phyloP scores from a whole-genome alignment of 1,140 invertebrate species.

The Epicauta chinensis region DNA sequence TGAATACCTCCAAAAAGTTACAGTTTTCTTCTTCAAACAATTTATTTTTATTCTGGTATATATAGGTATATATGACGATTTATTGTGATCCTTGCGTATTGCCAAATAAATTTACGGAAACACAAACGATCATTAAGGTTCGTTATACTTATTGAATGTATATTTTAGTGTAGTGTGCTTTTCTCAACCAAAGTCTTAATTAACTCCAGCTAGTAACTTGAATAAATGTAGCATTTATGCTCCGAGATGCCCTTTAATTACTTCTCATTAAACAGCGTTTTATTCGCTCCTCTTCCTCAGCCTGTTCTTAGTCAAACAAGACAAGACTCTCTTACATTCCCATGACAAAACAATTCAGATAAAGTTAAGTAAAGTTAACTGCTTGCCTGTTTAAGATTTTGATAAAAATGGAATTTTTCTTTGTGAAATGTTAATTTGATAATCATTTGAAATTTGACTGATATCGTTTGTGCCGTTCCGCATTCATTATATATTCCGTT shows the following conservation, averaged over 20 bases:
- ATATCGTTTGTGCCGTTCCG: too few species aligned
- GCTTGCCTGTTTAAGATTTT: too few species aligned
- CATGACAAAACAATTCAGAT: background rate
- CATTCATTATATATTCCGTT: too few species aligned
- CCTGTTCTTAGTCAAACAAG: too few species aligned
- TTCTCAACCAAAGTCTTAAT: background rate
- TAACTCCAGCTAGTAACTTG: background rate
- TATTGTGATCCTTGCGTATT: slow-evolving; percentile 19
- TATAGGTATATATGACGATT: slow-evolving; percentile 11
- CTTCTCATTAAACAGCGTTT: background rate
- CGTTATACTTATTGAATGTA: background rate
- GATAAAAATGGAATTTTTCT: too few species aligned
- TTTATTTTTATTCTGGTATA: slow-evolving; percentile 26
- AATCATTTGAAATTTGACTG: too few species aligned
- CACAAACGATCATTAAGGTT: background rate
- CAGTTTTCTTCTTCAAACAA: slow-evolving; percentile 22
- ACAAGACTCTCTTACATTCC: background rate
- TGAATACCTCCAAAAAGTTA: slow-evolving; percentile 26
- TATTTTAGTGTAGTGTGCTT: background rate
- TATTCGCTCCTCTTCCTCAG: background rate
- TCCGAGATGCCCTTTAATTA: background rate
- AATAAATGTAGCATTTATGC: background rate
- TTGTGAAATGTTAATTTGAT: too few species aligned
- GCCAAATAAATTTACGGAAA: slow-evolving; percentile 15
- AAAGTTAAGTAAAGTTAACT: too few species aligned